phyloP scores from a whole-genome alignment of 2,888 invertebrate species.

The Tricholauxania praeusta region DNA sequence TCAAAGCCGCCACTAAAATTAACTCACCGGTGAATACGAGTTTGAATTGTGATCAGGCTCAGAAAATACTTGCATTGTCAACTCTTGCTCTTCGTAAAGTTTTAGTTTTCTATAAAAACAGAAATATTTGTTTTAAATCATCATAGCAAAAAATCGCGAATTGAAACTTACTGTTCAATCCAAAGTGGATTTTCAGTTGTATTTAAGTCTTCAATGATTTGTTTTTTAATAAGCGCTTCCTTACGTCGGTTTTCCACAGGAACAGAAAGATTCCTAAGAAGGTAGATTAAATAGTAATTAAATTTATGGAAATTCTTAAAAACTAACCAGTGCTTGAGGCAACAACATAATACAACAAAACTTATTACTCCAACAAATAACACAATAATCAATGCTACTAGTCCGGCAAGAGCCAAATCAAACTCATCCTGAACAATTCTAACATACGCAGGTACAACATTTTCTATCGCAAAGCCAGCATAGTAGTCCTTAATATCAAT shows the following conservation, averaged over 20 bases:
- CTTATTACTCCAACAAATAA: constrained; percentile 88
- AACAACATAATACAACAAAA: constrained; percentile 88
- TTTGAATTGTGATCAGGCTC: constrained; percentile 74
- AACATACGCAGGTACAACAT: constrained; percentile 78
- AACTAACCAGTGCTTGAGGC: constrained; percentile 82
- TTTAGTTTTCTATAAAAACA: constrained; percentile 77
- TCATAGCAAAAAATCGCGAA: background rate
- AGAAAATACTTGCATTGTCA: constrained; percentile 93
- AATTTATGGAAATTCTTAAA: background rate
- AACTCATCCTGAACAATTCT: constrained; percentile 80
- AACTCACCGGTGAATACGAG: constrained; percentile 62
- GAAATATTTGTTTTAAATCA: background rate
- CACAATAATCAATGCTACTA: constrained; percentile 87
- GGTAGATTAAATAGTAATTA: background rate
- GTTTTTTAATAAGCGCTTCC: constrained; percentile 84
- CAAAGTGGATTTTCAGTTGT: constrained; percentile 93
- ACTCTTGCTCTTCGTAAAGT: constrained; percentile 91
- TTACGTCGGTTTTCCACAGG: constrained; percentile 86
- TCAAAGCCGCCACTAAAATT: background rate
- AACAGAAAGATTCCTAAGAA: constrained; percentile 79
- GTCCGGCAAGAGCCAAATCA: constrained; percentile 86
- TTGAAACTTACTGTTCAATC: constrained; percentile 84
- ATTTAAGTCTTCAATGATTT: constrained; percentile 86
- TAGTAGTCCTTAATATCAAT: constrained; percentile 70
- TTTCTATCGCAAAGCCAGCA: constrained; percentile 80